Base-by-base conservation (phyloP, 2,888 invertebrate species). In the Eupithecia abbreviata region DNA sequence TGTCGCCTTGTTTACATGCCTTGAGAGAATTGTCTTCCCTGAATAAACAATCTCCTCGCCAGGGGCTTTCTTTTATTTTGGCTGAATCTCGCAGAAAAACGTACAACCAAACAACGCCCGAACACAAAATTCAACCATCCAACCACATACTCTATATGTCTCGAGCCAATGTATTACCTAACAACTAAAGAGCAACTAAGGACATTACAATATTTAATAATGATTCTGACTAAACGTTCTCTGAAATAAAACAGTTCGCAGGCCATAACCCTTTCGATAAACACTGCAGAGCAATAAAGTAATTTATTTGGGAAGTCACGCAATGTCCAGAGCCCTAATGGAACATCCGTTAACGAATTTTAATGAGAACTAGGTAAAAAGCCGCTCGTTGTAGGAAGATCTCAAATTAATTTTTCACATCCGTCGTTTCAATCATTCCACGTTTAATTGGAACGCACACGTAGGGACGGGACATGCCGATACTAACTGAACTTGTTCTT, bases 381-480 rank as follows among this genome's bases (percentile, higher is more conserved):
- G 30, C 43, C n/a, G 62, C 74, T 69, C 78, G 73, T 71, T 80
- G 79, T 78, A 83, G 80, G 79, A 82, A 83, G 81, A 83, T 80
- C 67, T 78, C 78, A 81, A 82, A 79, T 79, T 79, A 80, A 82
- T 80, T 79, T 80, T 80, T 81, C 80, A 79, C 88, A 88, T 89
- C 89, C 88, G 89, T 83, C 85, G 85, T 86, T 88, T 86, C 86
- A 85, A 85, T 86, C 86, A 86, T 87, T 85, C 87, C 88, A 82
- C 84, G 84, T 87, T 85, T 87, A 89, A 89, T 89, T 89, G 86
- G 89, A 87, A 86, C 84, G 84, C 83, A 82, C 79, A 58, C 79
- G 79, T 80, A 81, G 82, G 73, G 81, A 80, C 73, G 81, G 69
- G 81, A 80, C 74, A 73, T 18, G 4, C 18, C 3, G 7, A 18